Conservation (phyloP, 2,113 vertebrate genomes). For the Fregata magnificens region DNA sequence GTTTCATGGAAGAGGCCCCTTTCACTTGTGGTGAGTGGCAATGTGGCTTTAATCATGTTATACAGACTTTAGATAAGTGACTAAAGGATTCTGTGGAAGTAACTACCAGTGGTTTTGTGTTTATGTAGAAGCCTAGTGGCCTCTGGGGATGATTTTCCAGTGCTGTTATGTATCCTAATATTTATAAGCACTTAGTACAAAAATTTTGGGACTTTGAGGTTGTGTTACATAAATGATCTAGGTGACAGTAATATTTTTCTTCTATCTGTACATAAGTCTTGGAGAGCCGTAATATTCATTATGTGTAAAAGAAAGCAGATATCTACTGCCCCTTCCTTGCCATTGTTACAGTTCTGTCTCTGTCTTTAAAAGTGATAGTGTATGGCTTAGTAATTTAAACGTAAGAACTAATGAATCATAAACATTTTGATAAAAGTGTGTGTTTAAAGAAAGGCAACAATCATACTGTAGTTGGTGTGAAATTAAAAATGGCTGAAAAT, state of each 20-base stretch:
- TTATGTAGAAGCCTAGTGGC: not conserved
- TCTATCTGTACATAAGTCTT: not conserved
- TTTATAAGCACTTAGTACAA: not conserved
- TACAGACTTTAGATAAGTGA: not conserved
- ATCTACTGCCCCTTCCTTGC: not conserved
- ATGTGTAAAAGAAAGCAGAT: not conserved
- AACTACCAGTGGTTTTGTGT: not conserved
- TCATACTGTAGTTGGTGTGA: not conserved
- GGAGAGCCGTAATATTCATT: not conserved
- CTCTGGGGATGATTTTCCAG: not conserved
- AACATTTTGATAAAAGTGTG: not conserved
- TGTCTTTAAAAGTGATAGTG: not conserved
- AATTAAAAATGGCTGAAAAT: not conserved
- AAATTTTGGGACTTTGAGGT: not conserved
- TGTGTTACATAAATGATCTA: not conserved
- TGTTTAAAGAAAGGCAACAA: not conserved
- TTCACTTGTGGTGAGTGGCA: conserved; percentile 93
- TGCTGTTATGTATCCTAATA: not conserved
- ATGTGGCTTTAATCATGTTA: not conserved
- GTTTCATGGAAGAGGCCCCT: conserved; percentile 99
- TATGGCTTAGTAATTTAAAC: not conserved
- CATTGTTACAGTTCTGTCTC: not conserved
- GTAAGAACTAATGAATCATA: not conserved
- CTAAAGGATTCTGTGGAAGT: not conserved
- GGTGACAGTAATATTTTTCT: not conserved